phyloP scores from a whole-genome alignment of 2,888 invertebrate genomes.

The Habroteleia sp. region DNA sequence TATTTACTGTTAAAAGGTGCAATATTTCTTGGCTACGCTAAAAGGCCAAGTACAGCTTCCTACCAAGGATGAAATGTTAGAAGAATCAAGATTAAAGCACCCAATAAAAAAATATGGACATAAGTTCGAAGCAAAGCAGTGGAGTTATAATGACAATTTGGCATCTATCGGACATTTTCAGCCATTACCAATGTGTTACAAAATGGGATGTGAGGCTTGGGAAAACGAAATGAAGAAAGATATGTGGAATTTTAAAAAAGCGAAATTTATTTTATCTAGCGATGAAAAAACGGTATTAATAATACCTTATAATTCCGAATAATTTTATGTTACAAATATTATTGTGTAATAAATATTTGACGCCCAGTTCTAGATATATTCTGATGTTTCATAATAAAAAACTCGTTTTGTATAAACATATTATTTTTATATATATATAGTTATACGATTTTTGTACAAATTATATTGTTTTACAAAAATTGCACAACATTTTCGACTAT shows the following conservation, averaged over 20 bases:
- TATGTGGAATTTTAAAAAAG: constrained; percentile 70
- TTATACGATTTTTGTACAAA: no score
- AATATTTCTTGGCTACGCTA: constrained; percentile 84
- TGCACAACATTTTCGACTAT: no score
- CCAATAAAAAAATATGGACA: constrained; percentile 79
- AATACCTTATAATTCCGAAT: no score
- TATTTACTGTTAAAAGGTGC: constrained; percentile 76
- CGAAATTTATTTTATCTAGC: constrained; percentile 67
- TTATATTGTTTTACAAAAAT: no score
- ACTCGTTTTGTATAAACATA: no score
- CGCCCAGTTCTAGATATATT: no score
- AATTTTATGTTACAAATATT: no score
- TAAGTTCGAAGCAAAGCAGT: constrained; percentile 78
- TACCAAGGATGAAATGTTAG: constrained; percentile 85
- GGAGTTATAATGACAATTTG: constrained; percentile 81
- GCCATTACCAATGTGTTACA: constrained; percentile 76
- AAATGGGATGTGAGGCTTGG: constrained; percentile 69
- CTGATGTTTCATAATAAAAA: no score
- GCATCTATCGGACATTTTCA: constrained; percentile 77
- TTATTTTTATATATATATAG: no score
- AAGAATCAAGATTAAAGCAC: constrained; percentile 82
- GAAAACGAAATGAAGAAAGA: constrained; percentile 44
- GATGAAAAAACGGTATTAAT: constrained; percentile 66
- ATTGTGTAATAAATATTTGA: no score
- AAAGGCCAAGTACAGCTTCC: constrained; percentile 85